Base-by-base conservation (phyloP, 2,797 vertebrate species). In the Scarus forsteni region DNA sequence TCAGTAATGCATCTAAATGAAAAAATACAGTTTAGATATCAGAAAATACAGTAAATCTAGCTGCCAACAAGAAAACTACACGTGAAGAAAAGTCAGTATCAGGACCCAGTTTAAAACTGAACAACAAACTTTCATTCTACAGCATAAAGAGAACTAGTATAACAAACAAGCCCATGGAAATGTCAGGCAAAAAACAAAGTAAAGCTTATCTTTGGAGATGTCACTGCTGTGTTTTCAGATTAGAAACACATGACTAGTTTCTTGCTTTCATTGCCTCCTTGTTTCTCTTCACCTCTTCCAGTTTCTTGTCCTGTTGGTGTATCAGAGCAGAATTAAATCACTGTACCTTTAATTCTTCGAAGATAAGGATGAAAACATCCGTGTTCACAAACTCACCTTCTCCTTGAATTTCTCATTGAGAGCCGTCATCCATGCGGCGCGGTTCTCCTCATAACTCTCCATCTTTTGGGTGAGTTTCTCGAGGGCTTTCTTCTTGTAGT, bases 371-470 rank as follows among this genome's bases (percentile, higher is more conserved):
- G 5, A 59, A 35, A 2, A n/a, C 6, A 13, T 1, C n/a, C 16
- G 50, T 7, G 4, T 19, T 11, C 1, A 56, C 16, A n/a, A 58
- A 10, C 48, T 73, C 70, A 98, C 97, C 95, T 97, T 97, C 91
- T 98, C 97, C 91, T 97, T 94, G 92, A 98, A 96, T 73, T 96
- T 96, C 81, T 99, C 97, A 77, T 94, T 95, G 69, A 97, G 95
- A 27, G 97, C 97, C 6, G 96, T 96, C 93, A 97, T 95, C 68
- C 94, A 95, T 36, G 97, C 98, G 51, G 93, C 94, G 13, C 96
- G 95, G 78, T 98, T 99, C 86, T 98, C 97, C 89, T 98, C 97
- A 91, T 95, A 97, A 6, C 95, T 95, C 94, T 97, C 96, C 96
- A 99, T 97, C 92, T 98, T 99, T 85, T 95, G 95, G 88, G 94